Evolutionary conservation across 1,140 invertebrate genomes (phyloP).

Genomic region (Macrobrachium rosenbergii): DNA sequence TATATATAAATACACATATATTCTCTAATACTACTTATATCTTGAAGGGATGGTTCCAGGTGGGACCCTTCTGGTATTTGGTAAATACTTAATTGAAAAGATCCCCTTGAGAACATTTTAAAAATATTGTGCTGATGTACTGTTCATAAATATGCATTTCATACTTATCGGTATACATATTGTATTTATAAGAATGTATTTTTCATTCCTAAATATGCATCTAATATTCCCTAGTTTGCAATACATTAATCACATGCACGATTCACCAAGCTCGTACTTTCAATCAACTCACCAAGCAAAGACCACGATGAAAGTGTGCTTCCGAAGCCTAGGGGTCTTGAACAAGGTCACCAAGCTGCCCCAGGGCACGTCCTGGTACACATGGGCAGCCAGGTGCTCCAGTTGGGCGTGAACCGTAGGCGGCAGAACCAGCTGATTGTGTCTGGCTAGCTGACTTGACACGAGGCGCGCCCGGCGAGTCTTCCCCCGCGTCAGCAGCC

Average conservation of each 20-base stretch:
- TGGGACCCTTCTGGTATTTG: too few species aligned
- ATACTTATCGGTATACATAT: too few species aligned
- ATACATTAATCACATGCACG: too few species aligned
- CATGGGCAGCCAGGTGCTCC: slow-evolving; percentile 54
- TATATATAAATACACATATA: background rate
- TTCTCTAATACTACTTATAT: background rate
- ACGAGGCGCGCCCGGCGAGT: slow-evolving; percentile 54
- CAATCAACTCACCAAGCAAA: slow-evolving; percentile 64
- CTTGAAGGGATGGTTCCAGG: too few species aligned
- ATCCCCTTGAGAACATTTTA: too few species aligned
- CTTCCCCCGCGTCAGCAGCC: slow-evolving; percentile 66
- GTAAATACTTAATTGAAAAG: too few species aligned
- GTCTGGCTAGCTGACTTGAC: slow-evolving; percentile 53
- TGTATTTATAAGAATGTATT: too few species aligned
- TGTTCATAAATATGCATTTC: too few species aligned
- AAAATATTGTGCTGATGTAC: too few species aligned
- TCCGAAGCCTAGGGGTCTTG: slow-evolving; percentile 46
- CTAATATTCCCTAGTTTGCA: too few species aligned
- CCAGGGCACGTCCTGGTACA: slow-evolving; percentile 28
- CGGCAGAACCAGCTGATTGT: slow-evolving; percentile 63
- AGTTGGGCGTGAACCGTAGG: slow-evolving; percentile 59
- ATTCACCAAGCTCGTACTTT: background rate
- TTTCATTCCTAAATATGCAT: too few species aligned
- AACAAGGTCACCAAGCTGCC: slow-evolving; percentile 53
- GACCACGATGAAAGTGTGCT: slow-evolving; percentile 57